Base-by-base conservation (phyloP, 2,888 invertebrate species). In the Didymodactylos carnosus region DNA sequence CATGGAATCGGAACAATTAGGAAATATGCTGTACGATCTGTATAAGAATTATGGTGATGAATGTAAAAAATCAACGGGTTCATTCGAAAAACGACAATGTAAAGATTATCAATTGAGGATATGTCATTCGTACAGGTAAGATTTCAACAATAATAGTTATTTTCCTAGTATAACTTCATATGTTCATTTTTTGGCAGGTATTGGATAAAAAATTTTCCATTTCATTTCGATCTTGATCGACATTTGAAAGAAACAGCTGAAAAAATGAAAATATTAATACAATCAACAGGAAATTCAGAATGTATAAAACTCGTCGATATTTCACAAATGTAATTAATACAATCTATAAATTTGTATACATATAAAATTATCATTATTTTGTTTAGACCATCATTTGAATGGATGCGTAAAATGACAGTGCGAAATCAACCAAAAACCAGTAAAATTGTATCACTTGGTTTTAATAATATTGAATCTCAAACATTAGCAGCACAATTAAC, bases 401-500 rank as follows among this genome's bases (percentile, higher is more conserved):
- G 87, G 87, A 84, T 86, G 80, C 80, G 87, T 69, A 84, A 84
- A 74, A 83, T 85, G 76, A 86, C 86, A 14, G 84, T 86, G 39
- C 79, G 85, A 69, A 84, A 84, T 77, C 83, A 84, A 41, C 40
- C 41, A 8, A 71, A 69, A 39, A 29, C 72, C 11, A 75, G 71
- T 10, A 69, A 73, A 73, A 83, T 82, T 77, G 81, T 82, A 25
- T 84, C 85, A 6, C 81, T 87, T n/a, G 86, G 86, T 25, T 86
- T 87, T 79, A 85, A 86, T 77, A 85, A 86, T 78, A 81, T 87
- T 76, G 85, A 85, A 77, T 85, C 87, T 3, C 82, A 83, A 73
- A 86, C 87, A 77, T 80, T 87, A 71, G 86, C 87, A 3, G 84
- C 84, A 76, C 85, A 86, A 77, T 81, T 87, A 69, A 86, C 86